A percentile compares a stretch with the other conserved stretches of the same genome.
phyloP scores from a whole-genome alignment of 2,113 vertebrate genomes.

The Crotalus horridus region DNA sequence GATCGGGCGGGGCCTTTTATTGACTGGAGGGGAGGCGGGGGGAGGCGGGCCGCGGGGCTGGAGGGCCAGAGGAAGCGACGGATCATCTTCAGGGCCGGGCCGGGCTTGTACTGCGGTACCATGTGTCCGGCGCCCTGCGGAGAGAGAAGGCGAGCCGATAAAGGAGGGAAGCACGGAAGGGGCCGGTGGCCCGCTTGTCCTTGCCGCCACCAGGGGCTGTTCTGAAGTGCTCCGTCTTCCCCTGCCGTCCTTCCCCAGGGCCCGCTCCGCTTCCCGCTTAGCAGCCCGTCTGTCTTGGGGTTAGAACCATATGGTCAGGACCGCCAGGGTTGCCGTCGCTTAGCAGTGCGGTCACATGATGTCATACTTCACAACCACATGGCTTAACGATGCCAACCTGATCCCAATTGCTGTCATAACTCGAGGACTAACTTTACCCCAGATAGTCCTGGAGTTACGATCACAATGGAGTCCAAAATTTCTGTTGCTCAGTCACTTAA shows the following conservation, averaged over 20 bases:
- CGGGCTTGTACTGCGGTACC: conserved; percentile 39
- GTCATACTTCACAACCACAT: background rate
- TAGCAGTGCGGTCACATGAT: background rate
- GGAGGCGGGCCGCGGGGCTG: background rate
- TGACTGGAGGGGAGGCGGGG: background rate
- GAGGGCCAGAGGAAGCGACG: conserved; percentile 24
- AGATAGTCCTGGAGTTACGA: background rate
- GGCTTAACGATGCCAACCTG: background rate
- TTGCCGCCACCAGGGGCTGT: too few relatives aligned
- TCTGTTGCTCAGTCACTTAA: background rate
- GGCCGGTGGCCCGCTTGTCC: too few relatives aligned
- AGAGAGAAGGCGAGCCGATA: background rate
- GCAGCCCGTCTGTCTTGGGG: too few relatives aligned
- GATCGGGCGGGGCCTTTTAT: background rate
- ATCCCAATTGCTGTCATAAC: background rate
- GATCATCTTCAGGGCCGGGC: conserved; percentile 10
- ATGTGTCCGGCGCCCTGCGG: conserved; percentile 1
- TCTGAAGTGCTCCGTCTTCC: background rate
- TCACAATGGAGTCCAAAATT: background rate
- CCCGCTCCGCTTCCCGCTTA: too few relatives aligned
- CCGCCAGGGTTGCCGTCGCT: background rate
- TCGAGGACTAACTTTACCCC: background rate
- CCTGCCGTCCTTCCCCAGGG: too few relatives aligned
- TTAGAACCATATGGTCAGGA: too few relatives aligned
- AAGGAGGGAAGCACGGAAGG: background rate